Evolutionary conservation across 2,113 vertebrate species (phyloP), one percentile per base, ranked within the genome.

Genomic region (Stercorarius parasiticus): DNA sequence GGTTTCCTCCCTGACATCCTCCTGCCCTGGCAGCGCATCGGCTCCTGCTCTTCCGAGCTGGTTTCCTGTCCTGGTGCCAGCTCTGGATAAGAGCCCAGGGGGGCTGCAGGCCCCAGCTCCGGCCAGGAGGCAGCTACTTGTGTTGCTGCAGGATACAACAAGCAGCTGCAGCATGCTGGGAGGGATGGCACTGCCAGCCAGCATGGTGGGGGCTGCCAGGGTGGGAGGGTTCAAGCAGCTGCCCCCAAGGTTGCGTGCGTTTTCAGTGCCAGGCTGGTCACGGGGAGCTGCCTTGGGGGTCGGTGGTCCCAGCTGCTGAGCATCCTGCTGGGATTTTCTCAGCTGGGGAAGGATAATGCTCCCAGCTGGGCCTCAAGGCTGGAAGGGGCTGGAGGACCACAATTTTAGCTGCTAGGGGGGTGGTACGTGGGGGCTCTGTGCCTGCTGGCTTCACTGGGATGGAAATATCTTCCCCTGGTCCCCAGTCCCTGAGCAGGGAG

Each of bases 271-370:
- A 2, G 34, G 22, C 29, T 69, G 66, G 15, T 36, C 1, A 0
- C 43, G 22, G 3, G 18, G 26, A 74, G 25, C 67, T 58, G 52
- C 52, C 26, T 10, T 30, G 22, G 15, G 32, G 29, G 17, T 17
- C 0, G 1, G 32, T 0, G 1, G 36, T 45, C 20, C 62, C 2
- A 5, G 56, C 61, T 78, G 58, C 8, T 0, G 4, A 65, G 50
- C 27, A 10, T n/a, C 50, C 50, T 59, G n/a, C 38, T 4, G 4
- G 62, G 25, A 29, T 52, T 38, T 86, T 92, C 43, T 17, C 18
- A 72, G 8, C 1, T 69, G 25, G 16, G 50, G 18, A 76, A 70
- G 13, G 26, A 36, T 47, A 32, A 36, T 52, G 30, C 15, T 73
- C 15, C 45, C 0, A 1, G 8, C 6, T 76, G 47, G 34, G 20